Evolutionary conservation across 2,888 invertebrate genomes (phyloP), one percentile per base, ranked within the genome.

Genomic region (Eucera pruinosa): DNA sequence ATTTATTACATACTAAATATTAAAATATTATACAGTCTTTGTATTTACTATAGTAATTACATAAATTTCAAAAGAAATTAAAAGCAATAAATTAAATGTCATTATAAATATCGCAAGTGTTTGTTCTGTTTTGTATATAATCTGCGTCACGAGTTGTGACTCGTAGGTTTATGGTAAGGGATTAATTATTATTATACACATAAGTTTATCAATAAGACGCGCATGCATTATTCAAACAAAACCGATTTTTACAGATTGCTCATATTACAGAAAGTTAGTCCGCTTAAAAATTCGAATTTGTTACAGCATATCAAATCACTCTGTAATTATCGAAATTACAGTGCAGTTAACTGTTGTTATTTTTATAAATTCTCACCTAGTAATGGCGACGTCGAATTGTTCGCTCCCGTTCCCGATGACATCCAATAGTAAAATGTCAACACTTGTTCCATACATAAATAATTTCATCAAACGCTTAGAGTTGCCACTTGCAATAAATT

Each of bases 261-360:
- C 33, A 25, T 52, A 43, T 58, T 50, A 41, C 3, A 11, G 43
- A 27, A 33, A n/a, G 15, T n/a, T 11, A 2, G 39, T 23, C 5
- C n/a, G 23, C 33, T 20, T 50, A 27, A 30, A 55, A 64, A 54
- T 64, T 15, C 43, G 23, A 43, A 64, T 27, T 57, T 18, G 36
- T 27, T 41, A 45, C 23, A 64, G 33, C 41, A 33, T 15, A 52
- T 36, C 23, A 30, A 64, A 61, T 27, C 27, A 45, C 15, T 6
- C 62, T 64, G 62, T 74, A 30, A 73, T 73, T 74, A 72, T 15
- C 50, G 2, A 72, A 64, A 72, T 74, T 62, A 64, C 50, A 60
- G 60, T 54, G 72, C 39, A 52, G 61, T 2, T 39, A 20, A 30
- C 33, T 48, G 30, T 20, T 48, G 45, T 7, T 15, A 57, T 33